Percentiles rank a stretch among this genome's conserved stretches.
Evolutionary conservation across 2,888 invertebrate genomes (phyloP).

Genomic region (Ormyrus nitidulus): DNA sequence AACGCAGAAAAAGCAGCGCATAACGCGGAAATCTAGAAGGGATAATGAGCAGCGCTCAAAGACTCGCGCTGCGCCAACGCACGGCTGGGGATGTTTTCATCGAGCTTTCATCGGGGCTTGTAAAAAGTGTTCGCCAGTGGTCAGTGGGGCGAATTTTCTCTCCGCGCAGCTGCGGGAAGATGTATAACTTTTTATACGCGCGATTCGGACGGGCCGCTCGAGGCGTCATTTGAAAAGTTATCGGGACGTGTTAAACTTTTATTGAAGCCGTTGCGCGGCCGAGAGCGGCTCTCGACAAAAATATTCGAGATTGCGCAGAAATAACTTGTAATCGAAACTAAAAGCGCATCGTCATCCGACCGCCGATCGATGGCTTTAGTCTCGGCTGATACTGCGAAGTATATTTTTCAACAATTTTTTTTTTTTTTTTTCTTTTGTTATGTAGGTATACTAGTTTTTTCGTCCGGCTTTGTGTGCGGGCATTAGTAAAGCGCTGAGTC

Average conservation of each 20-base stretch:
- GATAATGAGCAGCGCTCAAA: too few species aligned
- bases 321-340: slow-evolving; percentile 2
- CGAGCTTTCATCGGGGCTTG: slow-evolving; percentile 1
- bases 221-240: slow-evolving; percentile 16
- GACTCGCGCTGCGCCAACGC: too few species aligned
- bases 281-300: background rate
- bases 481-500: too few species aligned
- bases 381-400: background rate
- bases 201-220: background rate
- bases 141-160: background rate
- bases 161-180: background rate
- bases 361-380: background rate
- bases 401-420: background rate
- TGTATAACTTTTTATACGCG: background rate
- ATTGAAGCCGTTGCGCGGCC: background rate
- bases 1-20: too few species aligned
- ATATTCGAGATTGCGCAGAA: slow-evolving; percentile 9
- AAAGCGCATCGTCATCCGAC: slow-evolving; percentile 14
- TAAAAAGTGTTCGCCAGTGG: slow-evolving; percentile 25
- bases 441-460: background rate
- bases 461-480: too few species aligned
- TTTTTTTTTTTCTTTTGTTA: background rate
- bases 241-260: slow-evolving; percentile 33
- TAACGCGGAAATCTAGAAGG: too few species aligned
- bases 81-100: too few species aligned